Base-by-base conservation (phyloP, 2,113 vertebrate genomes). In the Hipposideros armiger region DNA sequence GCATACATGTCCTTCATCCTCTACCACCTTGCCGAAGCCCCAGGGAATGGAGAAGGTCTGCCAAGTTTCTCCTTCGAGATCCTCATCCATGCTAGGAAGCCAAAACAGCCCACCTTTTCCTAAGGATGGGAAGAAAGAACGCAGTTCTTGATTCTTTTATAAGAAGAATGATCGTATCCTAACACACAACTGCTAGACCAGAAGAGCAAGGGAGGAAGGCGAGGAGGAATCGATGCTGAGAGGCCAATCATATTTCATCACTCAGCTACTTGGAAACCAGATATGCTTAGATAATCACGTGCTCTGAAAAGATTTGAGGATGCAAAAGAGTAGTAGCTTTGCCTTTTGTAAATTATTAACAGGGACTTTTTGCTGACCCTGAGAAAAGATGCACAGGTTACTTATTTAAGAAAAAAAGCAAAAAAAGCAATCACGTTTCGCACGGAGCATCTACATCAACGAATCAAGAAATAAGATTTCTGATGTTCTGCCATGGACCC, bases 231-330 rank as follows among this genome's bases (percentile, higher is more conserved):
- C 97, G 97, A 99, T 98, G 97, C 81, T 22, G 96, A 83, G 94
- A 98, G 98, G 97, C 98, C 98, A 99, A 98, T 99, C 98, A 97
- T 98, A 98, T 99, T 98, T 98, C 98, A 98, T 98, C 98, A 95
- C 98, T 98, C 96, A 96, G 97, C 96, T 95, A 97, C 98, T 98
- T 98, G 97, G 99, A 99, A 99, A 99, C 97, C 96, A 99, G 99
- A 99, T 99, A 98, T 94, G 22, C 95, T 91, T 97, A 97, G 96
- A 97, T 95, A 95, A 96, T 98, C 98, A 98, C 96, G 96, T 98
- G 98, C 98, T 97, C 95, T 24, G 84, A 98, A 50, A 95, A 98
- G 97, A 98, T 97, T 98, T 98, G 98, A 98, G 97, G 97, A 98
- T 50, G 87, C 95, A 95, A 90, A 94, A 83, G 42, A 96, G 91